These are phyloP conservation scores for Thaumatotibia leucotreta DNA, from an alignment of 1,140 invertebrate genomes.

Conservation along the genomic window DNA sequence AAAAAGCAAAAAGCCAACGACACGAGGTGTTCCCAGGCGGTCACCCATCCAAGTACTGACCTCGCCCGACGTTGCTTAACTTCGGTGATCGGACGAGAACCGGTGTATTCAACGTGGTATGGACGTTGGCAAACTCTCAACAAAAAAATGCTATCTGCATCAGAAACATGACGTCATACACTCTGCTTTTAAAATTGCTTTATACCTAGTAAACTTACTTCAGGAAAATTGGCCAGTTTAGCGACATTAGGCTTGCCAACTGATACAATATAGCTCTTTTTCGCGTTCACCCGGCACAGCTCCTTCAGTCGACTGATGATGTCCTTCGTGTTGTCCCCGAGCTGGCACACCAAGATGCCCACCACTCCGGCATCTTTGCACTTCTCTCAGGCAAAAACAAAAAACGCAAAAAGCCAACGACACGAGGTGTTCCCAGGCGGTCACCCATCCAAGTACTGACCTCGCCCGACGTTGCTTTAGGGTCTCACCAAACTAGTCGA, in stretches of 20 bases:
- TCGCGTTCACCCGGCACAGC: conserved; percentile 84
- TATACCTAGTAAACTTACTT: conserved; percentile 74
- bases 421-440: conserved; percentile 1
- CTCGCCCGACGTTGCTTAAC: too few species aligned
- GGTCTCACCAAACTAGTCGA: too few species aligned
- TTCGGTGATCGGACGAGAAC: too few species aligned
- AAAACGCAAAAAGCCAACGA: conserved; percentile 1
- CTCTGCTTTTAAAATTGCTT: not conserved
- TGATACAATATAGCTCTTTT: conserved; percentile 93
- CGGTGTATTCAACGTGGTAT: too few species aligned
- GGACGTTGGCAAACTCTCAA: too few species aligned
- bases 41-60: too few species aligned
- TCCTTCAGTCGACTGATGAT: conserved; percentile 87
- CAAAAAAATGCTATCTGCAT: too few species aligned
- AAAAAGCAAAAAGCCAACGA: too few species aligned
- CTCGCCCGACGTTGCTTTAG: not conserved
- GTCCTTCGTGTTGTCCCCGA: conserved; percentile 88
- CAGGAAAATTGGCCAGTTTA: conserved; percentile 95
- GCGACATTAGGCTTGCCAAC: conserved; percentile 94
- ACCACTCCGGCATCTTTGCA: conserved; percentile 91
- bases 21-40: too few species aligned
- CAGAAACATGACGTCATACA: too few species aligned
- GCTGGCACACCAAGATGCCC: conserved; percentile 92
- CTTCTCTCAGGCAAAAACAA: too few species aligned
- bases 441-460: conserved; percentile 9